Conservation (phyloP, 35 echinoderm and acorn worm species). For the Eucidaris tribuloides region DNA sequence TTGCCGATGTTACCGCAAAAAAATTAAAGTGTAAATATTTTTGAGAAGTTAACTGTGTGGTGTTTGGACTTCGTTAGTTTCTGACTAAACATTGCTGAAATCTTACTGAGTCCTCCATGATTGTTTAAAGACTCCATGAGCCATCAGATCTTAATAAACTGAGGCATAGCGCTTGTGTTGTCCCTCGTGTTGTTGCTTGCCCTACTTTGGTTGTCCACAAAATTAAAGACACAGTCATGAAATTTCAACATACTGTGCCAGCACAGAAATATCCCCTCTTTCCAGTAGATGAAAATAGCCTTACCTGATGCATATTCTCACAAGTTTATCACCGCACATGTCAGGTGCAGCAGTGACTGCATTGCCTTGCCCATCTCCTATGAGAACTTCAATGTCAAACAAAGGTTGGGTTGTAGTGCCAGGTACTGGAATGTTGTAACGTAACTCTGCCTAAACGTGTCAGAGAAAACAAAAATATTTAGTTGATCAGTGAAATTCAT, state of each 20-base stretch:
- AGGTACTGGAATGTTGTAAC: background rate
- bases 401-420: background rate
- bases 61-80: too few species aligned
- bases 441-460: background rate
- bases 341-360: background rate
- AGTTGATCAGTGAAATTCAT: background rate
- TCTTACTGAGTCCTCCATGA: background rate
- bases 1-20: too few species aligned
- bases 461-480: background rate
- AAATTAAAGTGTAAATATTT: too few species aligned
- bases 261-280: too few species aligned
- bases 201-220: background rate
- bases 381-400: background rate
- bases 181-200: background rate
- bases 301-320: constrained; percentile 9
- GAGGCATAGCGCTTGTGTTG: background rate
- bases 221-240: background rate
- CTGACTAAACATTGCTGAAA: too few species aligned
- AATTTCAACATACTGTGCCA: too few species aligned
- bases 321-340: background rate
- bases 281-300: background rate
- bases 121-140: background rate
- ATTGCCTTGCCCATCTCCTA: background rate
- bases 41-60: too few species aligned
- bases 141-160: background rate